Evolutionary conservation across 2,888 invertebrate genomes (phyloP).

Genomic region (Fragum fragum): DNA sequence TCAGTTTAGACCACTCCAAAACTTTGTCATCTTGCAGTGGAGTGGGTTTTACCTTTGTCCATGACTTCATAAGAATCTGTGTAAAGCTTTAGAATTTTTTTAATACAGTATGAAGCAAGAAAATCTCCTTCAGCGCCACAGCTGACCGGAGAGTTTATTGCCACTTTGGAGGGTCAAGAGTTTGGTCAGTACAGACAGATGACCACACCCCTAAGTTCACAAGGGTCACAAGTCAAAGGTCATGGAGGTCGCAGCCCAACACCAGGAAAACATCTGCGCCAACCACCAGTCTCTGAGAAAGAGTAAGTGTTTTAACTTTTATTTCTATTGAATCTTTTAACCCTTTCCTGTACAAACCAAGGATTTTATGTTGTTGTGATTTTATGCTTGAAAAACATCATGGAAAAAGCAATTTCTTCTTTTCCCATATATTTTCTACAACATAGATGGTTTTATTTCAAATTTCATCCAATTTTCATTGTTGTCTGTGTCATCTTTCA

Average conservation of each 20-base stretch:
- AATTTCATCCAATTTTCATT: too few species aligned
- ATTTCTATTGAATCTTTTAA: background rate
- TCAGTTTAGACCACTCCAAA: too few species aligned
- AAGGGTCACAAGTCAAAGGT: constrained; percentile 31
- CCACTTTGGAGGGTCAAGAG: constrained; percentile 68
- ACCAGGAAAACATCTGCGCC: constrained; percentile 64
- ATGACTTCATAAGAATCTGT: too few species aligned
- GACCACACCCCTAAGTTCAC: constrained; percentile 68
- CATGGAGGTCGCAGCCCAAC: constrained; percentile 47
- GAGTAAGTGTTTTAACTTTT: constrained; percentile 67
- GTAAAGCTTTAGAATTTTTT: background rate
- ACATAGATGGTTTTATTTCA: too few species aligned
- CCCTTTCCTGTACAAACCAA: too few species aligned
- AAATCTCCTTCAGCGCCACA: constrained; percentile 56
- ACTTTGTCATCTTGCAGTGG: too few species aligned
- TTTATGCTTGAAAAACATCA: too few species aligned
- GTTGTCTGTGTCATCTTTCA: background rate
- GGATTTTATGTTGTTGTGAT: too few species aligned
- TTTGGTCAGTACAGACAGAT: constrained; percentile 63
- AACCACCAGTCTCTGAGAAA: constrained; percentile 69
- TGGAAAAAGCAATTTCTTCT: too few species aligned
- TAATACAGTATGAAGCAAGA: constrained; percentile 48
- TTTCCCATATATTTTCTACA: background rate
- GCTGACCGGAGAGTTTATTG: constrained; percentile 65
- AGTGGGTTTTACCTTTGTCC: too few species aligned